phyloP scores from a whole-genome alignment of 2,888 invertebrate species.

The Acanthococcus lagerstroemiae region DNA sequence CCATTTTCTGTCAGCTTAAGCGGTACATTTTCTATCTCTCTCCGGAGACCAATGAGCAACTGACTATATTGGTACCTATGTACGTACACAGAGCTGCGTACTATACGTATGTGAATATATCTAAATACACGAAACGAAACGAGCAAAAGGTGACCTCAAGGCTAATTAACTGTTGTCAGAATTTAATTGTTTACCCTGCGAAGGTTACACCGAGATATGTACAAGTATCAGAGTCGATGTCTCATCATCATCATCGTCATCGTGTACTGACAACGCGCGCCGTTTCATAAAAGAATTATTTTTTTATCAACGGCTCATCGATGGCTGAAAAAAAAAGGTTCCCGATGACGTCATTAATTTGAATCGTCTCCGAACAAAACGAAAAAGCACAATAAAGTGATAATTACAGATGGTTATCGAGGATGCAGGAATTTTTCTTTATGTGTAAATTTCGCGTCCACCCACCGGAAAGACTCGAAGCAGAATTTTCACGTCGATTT shows the following conservation, averaged over 20 bases:
- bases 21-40: no score
- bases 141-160: conserved; percentile 25
- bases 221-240: not conserved
- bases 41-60: no score
- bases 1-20: no score
- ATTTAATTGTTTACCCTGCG: conserved; percentile 28
- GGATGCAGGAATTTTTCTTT: not conserved
- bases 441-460: no score
- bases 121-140: not conserved
- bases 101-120: no score
- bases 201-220: conserved; percentile 9
- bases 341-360: conserved; percentile 4
- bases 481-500: no score
- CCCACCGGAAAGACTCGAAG: no score
- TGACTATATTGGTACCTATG: no score
- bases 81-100: no score
- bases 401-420: not conserved
- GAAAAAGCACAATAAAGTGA: not conserved
- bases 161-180: conserved; percentile 31
- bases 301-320: not conserved
- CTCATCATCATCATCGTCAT: not conserved
- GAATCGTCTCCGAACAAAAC: not conserved
- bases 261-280: not conserved
- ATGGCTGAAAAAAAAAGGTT: not conserved
- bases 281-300: not conserved